Percentiles rank a stretch among this genome's conserved stretches.
These are phyloP conservation scores for Lymantria dispar DNA, from an alignment of 2,888 invertebrate genomes.

Conservation along the genomic window DNA sequence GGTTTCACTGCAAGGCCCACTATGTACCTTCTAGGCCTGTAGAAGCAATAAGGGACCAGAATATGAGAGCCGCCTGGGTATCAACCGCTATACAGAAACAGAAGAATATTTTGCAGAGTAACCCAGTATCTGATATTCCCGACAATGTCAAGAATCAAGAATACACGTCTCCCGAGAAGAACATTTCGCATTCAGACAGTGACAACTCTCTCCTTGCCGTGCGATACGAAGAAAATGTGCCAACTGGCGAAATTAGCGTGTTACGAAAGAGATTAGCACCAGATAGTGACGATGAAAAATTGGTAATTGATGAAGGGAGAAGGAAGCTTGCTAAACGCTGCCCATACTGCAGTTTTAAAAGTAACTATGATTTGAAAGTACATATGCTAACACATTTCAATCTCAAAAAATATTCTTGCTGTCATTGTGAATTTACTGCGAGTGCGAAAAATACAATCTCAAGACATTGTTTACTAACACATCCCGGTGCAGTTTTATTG, in stretches of 20 bases:
- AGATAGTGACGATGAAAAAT: slow-evolving; percentile 54
- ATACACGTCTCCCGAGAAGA: slow-evolving; percentile 9
- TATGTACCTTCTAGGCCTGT: slow-evolving; percentile 42
- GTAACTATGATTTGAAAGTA: slow-evolving; percentile 40
- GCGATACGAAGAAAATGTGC: slow-evolving; percentile 56
- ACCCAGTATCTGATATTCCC: background rate
- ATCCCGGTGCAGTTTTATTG: slow-evolving; percentile 24
- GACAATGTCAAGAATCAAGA: too few relatives aligned
- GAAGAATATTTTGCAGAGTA: slow-evolving; percentile 31
- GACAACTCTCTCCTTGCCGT: slow-evolving; percentile 66
- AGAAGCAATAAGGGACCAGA: slow-evolving; percentile 52
- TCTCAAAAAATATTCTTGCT: slow-evolving; percentile 66
- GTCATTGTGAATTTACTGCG: slow-evolving; percentile 48
- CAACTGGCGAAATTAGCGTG: slow-evolving; percentile 42
- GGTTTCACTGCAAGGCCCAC: slow-evolving; percentile 65
- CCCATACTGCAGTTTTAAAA: slow-evolving; percentile 46
- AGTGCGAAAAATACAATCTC: background rate
- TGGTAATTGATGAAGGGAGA: slow-evolving; percentile 49
- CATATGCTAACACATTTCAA: slow-evolving; percentile 75
- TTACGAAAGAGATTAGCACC: slow-evolving; percentile 19
- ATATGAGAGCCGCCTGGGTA: slow-evolving; percentile 54
- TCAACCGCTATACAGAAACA: slow-evolving; percentile 45
- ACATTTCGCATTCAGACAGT: slow-evolving; percentile 6
- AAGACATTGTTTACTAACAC: slow-evolving; percentile 37
- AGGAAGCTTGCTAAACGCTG: slow-evolving; percentile 37